Evolutionary conservation across 2,797 vertebrate genomes (phyloP).

Genomic region (Zalophus californianus): DNA sequence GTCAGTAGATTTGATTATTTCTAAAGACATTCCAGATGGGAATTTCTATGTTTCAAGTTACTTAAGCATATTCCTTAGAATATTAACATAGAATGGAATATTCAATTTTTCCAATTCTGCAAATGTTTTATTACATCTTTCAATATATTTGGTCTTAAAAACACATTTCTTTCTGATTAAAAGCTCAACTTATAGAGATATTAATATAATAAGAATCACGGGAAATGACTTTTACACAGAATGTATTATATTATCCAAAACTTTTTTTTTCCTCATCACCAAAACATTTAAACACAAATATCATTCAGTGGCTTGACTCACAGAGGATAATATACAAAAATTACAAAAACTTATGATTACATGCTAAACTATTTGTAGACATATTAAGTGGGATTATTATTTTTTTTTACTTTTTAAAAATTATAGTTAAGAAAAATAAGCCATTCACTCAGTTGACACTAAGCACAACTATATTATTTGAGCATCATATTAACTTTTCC

Average conservation of each 20-base stretch:
- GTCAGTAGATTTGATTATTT: not conserved
- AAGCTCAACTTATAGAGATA: not conserved
- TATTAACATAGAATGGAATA: not conserved
- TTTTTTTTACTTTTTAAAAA: constrained; percentile 31
- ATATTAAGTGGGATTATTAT: not conserved
- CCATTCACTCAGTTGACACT: constrained; percentile 27
- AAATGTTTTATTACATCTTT: constrained; percentile 17
- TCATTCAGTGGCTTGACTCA: constrained; percentile 35
- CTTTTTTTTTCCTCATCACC: not conserved
- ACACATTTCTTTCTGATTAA: not conserved
- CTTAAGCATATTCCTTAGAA: not conserved
- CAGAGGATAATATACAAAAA: not conserved
- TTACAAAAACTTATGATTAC: constrained; percentile 48
- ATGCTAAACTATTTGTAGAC: not conserved
- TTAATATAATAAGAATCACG: constrained; percentile 47
- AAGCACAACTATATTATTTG: constrained; percentile 10
- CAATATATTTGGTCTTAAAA: not conserved
- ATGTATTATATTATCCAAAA: not conserved
- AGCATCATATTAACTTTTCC: constrained; percentile 39
- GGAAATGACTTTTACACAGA: not conserved
- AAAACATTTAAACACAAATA: constrained; percentile 5
- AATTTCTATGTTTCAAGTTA: not conserved
- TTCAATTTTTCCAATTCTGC: not conserved
- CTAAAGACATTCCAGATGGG: not conserved
- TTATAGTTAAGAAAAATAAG: constrained; percentile 46